Evolutionary conservation across 2,888 invertebrate species (phyloP), one percentile per base, ranked within the genome.

Genomic region (Aromia moschata): DNA sequence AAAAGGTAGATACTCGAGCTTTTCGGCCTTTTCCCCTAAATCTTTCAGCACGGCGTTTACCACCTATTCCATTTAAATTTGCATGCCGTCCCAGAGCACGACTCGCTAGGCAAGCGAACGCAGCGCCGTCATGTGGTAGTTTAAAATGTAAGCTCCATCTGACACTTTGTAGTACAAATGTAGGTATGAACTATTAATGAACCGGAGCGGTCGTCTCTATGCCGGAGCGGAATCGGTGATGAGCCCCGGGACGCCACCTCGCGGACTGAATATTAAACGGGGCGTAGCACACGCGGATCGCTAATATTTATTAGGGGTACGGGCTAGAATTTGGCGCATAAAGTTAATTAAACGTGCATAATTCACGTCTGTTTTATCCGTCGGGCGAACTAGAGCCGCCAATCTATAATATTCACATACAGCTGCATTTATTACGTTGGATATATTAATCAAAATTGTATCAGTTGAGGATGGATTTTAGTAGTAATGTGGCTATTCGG

Each of bases 151-250:
- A 43, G 41, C 43, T 36, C 53, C 53, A 41, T 41, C 53, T 53
- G 53, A 53, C 41, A 53, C 43, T 53, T 53, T 53, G 53, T 53
- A 53, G 43, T 53, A 53, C 53, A 53, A 43, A 53, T 43, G 53
- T 53, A 36, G 33, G 43, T 53, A 53, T 53, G 53, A 53, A 53
- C 43, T 53, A 53, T 53, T 53, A 53, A 53, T 53, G 53, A 53
- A 53, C 43, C 33, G 18, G 44, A 36, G 31, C 53, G 18, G 44
- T 41, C 43, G 33, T 10, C 10, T 4, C 31, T 43, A 31, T 43
- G 53, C 43, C 10, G 14, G 49, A 53, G 33, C 15, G 31, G 53
- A 53, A 53, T 53, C 16, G 43, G 3, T 33, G 33, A 53, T 53
- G 53, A 53, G 20, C 43, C 53, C 14, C 12, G 11, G 43, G 16